Evolutionary conservation across 1,140 invertebrate genomes (phyloP), one percentile per base, ranked within the genome.

Genomic region (Pogonomyrmex barbatus): DNA sequence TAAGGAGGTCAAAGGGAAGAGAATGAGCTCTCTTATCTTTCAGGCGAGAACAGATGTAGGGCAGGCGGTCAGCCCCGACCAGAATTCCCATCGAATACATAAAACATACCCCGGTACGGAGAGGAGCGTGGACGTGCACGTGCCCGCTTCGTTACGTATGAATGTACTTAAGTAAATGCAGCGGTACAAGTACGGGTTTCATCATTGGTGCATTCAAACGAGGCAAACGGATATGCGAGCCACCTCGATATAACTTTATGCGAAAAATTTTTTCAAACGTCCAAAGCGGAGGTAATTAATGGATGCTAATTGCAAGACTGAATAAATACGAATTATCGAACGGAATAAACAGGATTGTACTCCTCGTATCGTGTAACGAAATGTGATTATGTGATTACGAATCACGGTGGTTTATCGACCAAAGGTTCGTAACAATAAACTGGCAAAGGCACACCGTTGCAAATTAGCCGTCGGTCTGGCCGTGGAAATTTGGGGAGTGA

Each of bases 31-130:
- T 78, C 88, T 88, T 71, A 75, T 78, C 83, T 89, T 71, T 42
- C 67, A 63, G 63, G 82, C 79, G 85, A 86, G 85, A 86, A 76
- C 75, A 87, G 88, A 93, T 93, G 87, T 92, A 90, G 92, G 92
- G 87, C 91, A 89, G 86, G 50, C 88, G 86, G 78, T 91, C 86
- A 88, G 86, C 91, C 24, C 24, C 89, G 87, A 85, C 87, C 87
- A 82, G 91, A 91, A 92, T 92, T 85, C 63, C 47, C 87, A 89
- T 91, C 91, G 89, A 92, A 91, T 92, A 89, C 87, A 92, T 91
- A 89, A 91, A 92, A 92, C 88, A 90, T 76, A 71, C 17, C 82
- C 52, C 65, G 83, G 50, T 65, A 60, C 42, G 54, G 30, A 73
- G 45, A n/a, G n/a, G n/a, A 24, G 24, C 68, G 79, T 75, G 67